A percentile compares a stretch with the other conserved stretches of the same genome.
Conservation (phyloP, 23 tunicate species). For the Ascidia mentula region DNA sequence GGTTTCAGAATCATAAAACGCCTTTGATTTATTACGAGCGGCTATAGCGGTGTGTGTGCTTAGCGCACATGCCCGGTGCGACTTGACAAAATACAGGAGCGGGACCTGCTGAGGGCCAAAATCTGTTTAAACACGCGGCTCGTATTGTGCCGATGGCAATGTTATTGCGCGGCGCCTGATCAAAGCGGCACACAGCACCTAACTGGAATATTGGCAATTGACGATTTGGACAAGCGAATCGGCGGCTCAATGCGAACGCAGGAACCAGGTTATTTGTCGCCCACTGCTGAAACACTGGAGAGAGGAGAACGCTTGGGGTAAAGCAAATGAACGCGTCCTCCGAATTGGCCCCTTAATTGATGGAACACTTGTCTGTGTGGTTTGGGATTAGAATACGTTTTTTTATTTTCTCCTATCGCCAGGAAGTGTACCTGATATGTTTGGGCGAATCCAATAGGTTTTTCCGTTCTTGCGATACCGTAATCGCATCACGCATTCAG, state of each 20-base stretch:
- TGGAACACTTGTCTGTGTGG: background rate
- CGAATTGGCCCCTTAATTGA: background rate
- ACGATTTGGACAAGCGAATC: slow-evolving; percentile 5
- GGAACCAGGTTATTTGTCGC: background rate
- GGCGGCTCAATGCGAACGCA: background rate
- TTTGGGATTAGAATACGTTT: background rate
- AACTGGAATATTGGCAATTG: slow-evolving; percentile 11
- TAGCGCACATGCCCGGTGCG: background rate
- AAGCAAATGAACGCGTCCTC: background rate
- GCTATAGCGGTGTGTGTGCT: background rate
- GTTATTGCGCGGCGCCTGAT: slow-evolving; percentile 15
- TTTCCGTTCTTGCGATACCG: background rate
- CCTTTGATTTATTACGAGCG: slow-evolving; percentile 1
- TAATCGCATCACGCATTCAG: background rate
- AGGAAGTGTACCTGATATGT: too few relatives aligned
- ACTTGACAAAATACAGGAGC: slow-evolving; percentile 6
- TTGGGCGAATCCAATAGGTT: background rate
- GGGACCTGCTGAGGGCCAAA: slow-evolving; percentile 4
- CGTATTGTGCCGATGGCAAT: slow-evolving; percentile 37
- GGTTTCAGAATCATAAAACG: background rate
- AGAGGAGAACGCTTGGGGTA: slow-evolving; percentile 1
- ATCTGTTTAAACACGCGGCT: slow-evolving; percentile 34
- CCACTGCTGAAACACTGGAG: background rate
- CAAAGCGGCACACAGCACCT: slow-evolving; percentile 9
- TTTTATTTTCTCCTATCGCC: too few relatives aligned